phyloP scores from a whole-genome alignment of 2,113 vertebrate genomes.

The Toxotes chatareus region DNA sequence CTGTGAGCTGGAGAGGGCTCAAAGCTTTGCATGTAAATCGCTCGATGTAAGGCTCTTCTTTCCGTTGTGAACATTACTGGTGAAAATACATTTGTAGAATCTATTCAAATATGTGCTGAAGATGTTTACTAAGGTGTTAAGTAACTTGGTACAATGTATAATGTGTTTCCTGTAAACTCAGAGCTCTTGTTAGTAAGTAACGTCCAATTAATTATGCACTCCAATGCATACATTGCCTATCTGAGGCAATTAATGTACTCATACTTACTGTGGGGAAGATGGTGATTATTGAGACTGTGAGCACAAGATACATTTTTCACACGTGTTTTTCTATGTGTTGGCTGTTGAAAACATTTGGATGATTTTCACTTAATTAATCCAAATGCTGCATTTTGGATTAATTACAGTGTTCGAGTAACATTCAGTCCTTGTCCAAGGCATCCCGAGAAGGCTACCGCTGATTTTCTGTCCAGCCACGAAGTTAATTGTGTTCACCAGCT shows the following conservation, averaged over 20 bases:
- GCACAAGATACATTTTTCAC: conserved; percentile 16
- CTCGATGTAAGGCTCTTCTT: conserved; percentile 56
- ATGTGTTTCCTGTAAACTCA: conserved; percentile 52
- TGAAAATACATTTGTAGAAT: conserved; percentile 53
- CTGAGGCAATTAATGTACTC: conserved; percentile 23
- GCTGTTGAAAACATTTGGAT: conserved; percentile 37
- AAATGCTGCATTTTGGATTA: conserved; percentile 30
- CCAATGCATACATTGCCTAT: background rate
- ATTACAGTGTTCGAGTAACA: conserved; percentile 19
- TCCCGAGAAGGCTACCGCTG: conserved; percentile 17
- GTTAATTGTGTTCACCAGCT: conserved; percentile 57
- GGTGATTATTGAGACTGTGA: conserved; percentile 23
- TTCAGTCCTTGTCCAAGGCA: conserved; percentile 19
- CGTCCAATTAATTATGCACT: conserved; percentile 34
- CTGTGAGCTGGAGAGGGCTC: conserved; percentile 43
- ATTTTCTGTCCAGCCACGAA: conserved; percentile 43
- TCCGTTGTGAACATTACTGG: conserved; percentile 62
- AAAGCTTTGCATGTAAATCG: conserved; percentile 70
- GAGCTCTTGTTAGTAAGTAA: conserved; percentile 26
- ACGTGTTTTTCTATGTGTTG: conserved; percentile 17
- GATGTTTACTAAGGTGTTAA: conserved; percentile 57
- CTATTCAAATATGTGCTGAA: conserved; percentile 57
- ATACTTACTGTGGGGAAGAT: conserved; percentile 19
- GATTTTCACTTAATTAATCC: conserved; percentile 38
- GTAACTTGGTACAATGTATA: conserved; percentile 51